Evolutionary conservation across 2,797 vertebrate genomes (phyloP).

Genomic region (Selene dorsalis): DNA sequence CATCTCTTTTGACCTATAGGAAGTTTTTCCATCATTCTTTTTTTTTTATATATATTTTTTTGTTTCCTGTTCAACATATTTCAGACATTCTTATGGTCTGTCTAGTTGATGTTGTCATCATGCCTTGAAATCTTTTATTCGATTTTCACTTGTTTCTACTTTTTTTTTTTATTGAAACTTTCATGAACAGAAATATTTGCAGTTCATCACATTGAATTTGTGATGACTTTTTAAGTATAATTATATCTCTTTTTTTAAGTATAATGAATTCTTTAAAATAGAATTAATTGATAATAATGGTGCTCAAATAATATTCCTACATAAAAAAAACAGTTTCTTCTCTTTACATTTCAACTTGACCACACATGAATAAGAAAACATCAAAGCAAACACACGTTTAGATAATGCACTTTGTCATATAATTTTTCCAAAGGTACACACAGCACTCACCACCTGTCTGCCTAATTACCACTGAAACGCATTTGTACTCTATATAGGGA

Average conservation of each 20-base stretch:
- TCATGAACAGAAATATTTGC: too few relatives aligned
- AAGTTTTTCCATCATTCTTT: too few relatives aligned
- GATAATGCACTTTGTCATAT: slow-evolving; percentile 2
- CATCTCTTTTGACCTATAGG: too few relatives aligned
- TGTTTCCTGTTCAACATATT: background rate
- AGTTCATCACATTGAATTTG: too few relatives aligned
- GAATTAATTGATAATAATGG: background rate
- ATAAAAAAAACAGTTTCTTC: background rate
- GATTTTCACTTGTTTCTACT: too few relatives aligned
- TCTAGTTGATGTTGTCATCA: too few relatives aligned
- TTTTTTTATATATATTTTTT: background rate
- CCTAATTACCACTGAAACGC: slow-evolving; percentile 20
- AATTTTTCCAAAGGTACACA: background rate
- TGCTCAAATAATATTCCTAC: background rate
- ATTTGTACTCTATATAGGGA: background rate
- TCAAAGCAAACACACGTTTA: background rate
- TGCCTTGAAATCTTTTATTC: too few relatives aligned
- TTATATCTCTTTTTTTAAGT: too few relatives aligned
- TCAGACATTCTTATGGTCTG: too few relatives aligned
- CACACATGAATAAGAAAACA: background rate
- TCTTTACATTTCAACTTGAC: background rate
- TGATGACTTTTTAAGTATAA: too few relatives aligned
- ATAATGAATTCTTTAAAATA: too few relatives aligned
- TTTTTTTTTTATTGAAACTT: too few relatives aligned
- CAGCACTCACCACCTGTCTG: background rate